Conservation (phyloP, 2,113 vertebrate species). For the Myotis lucifugus region DNA sequence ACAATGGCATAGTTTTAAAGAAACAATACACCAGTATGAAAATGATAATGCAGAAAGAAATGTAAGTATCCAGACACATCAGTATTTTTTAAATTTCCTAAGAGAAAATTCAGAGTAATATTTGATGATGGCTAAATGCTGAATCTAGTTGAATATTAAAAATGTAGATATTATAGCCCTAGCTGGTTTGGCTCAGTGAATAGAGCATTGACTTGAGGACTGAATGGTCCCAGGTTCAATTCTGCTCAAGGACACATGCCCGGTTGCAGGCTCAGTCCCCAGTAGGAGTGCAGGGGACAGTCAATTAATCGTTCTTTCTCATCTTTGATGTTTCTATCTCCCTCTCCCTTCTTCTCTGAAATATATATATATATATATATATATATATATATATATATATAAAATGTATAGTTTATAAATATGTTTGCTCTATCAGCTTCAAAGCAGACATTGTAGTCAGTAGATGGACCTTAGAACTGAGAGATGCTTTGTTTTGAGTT, state of each 20-base stretch:
- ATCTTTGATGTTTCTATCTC: no score
- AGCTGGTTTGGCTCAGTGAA: no score
- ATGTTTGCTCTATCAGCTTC: not conserved
- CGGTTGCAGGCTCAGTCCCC: no score
- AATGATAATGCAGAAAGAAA: slow-evolving; percentile 93
- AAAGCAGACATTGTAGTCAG: not conserved
- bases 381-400: not conserved
- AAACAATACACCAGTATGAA: slow-evolving; percentile 90
- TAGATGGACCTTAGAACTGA: not conserved
- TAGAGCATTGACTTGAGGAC: no score
- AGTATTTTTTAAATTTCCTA: not conserved
- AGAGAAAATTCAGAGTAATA: not conserved
- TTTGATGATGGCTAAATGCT: not conserved
- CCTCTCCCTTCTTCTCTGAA: no score
- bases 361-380: no score
- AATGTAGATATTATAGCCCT: no score
- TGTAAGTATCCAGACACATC: slow-evolving; percentile 81
- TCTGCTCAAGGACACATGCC: no score
- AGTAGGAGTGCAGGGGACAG: no score
- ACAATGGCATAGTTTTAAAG: slow-evolving; percentile 88
- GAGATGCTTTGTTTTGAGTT: not conserved
- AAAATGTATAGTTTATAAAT: not conserved
- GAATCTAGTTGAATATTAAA: not conserved
- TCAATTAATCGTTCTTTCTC: no score
- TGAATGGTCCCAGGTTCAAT: no score